A percentile compares a stretch with the other conserved stretches of the same genome.
These are phyloP conservation scores for Pocillopora verrucosa DNA, from an alignment of 64 coral and sea anemone species.

Conservation along the genomic window DNA sequence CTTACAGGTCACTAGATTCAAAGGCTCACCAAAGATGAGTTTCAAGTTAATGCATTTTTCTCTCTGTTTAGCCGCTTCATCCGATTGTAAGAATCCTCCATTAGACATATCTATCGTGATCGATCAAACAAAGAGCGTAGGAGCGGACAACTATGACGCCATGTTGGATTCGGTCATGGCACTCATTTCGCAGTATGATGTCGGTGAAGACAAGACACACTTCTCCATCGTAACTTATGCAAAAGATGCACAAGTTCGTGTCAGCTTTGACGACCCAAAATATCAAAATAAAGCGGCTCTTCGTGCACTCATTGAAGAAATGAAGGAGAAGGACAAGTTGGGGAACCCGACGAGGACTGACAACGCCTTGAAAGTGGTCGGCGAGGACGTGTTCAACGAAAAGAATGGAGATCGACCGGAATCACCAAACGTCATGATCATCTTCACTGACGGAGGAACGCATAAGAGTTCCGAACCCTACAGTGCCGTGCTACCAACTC, in stretches of 20 bases:
- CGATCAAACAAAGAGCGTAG: slow-evolving; percentile 7
- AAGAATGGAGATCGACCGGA: slow-evolving; percentile 34
- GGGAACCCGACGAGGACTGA: slow-evolving; percentile 33
- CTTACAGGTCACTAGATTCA: too few species aligned
- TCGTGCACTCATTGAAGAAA: neutral
- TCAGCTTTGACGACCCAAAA: neutral
- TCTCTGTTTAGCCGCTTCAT: neutral
- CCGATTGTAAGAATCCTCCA: neutral
- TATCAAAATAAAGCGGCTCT: neutral
- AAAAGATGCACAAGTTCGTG: neutral
- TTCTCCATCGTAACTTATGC: slow-evolving; percentile 16
- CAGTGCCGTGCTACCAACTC: neutral
- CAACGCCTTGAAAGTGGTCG: slow-evolving; percentile 7
- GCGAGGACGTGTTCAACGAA: neutral
- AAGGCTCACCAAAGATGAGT: neutral
- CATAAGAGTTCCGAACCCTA: neutral
- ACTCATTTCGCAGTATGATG: neutral
- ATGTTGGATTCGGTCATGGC: neutral
- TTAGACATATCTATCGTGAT: slow-evolving; percentile 17
- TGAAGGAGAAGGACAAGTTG: slow-evolving; percentile 1
- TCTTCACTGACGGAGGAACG: slow-evolving; percentile 57
- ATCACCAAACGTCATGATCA: slow-evolving; percentile 36
- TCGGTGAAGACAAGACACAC: slow-evolving; percentile 1
- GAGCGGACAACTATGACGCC: neutral
- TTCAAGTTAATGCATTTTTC: neutral